A percentile compares a stretch with the other conserved stretches of the same genome.
Evolutionary conservation across 2,113 vertebrate species (phyloP).

Genomic region (Dromas ardeola): DNA sequence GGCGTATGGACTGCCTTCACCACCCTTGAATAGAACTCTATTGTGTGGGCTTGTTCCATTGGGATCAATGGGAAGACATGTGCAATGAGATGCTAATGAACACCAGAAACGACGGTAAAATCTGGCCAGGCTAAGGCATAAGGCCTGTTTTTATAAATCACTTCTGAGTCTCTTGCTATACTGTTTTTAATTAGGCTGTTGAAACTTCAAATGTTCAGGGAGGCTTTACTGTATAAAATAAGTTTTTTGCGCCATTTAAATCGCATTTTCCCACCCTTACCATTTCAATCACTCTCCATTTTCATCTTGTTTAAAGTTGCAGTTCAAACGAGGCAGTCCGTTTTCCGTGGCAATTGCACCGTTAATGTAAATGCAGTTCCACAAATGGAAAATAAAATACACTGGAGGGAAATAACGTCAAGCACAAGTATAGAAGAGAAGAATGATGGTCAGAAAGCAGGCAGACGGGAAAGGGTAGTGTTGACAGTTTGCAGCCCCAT

Average conservation of each 20-base stretch:
- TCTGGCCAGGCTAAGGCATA: neutral
- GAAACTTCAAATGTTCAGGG: neutral
- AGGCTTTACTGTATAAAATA: neutral
- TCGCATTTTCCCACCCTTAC: neutral
- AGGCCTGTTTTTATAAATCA: neutral
- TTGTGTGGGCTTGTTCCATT: slow-evolving; percentile 65
- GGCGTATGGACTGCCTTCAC: slow-evolving; percentile 45
- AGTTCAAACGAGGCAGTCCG: neutral
- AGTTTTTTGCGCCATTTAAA: neutral
- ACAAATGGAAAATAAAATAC: slow-evolving; percentile 61
- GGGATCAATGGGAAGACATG: slow-evolving; percentile 63
- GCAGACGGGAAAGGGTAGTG: neutral
- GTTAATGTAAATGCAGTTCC: slow-evolving; percentile 37
- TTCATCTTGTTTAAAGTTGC: slow-evolving; percentile 21
- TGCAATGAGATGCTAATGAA: slow-evolving; percentile 69
- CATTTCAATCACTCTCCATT: neutral
- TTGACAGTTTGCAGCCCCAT: neutral
- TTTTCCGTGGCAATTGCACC: neutral
- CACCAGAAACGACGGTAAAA: slow-evolving; percentile 46
- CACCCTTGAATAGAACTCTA: slow-evolving; percentile 63
- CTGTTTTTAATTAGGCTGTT: neutral
- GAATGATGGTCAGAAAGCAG: slow-evolving; percentile 8
- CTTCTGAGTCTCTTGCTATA: neutral
- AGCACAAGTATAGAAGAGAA: slow-evolving; percentile 14
- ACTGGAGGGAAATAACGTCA: slow-evolving; percentile 46